Conservation (phyloP, 2,888 invertebrate genomes). For the Nomada lathburiana region DNA sequence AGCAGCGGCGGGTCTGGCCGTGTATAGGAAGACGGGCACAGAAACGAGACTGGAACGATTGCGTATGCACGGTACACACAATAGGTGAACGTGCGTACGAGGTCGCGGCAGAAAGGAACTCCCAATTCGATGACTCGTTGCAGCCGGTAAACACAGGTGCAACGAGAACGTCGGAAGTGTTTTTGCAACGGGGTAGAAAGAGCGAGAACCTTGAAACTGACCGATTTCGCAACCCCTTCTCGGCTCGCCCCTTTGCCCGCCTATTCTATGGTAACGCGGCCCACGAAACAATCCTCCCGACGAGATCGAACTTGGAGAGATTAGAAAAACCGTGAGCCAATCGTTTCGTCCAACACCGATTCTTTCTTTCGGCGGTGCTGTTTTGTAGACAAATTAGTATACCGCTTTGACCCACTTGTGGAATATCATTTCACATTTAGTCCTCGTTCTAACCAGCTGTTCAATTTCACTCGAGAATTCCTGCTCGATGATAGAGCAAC, state of each 20-base stretch:
- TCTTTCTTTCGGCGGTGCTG: neutral
- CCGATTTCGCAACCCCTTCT: conserved; percentile 62
- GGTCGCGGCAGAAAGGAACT: conserved; percentile 70
- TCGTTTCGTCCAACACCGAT: too few relatives aligned
- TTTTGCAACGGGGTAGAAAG: conserved; percentile 55
- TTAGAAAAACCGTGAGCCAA: neutral
- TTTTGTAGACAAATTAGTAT: neutral
- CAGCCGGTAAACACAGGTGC: conserved; percentile 70
- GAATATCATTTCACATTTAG: neutral
- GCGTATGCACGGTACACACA: conserved; percentile 58
- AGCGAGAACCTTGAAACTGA: conserved; percentile 57
- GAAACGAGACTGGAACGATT: conserved; percentile 62
- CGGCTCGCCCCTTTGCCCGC: conserved; percentile 12
- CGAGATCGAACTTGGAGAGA: neutral
- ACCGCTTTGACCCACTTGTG: too few relatives aligned
- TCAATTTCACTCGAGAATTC: conserved; percentile 19
- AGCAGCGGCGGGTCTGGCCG: neutral
- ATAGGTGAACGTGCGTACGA: conserved; percentile 73
- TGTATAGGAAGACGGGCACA: conserved; percentile 21
- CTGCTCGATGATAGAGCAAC: conserved; percentile 3
- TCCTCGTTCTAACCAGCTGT: conserved; percentile 20
- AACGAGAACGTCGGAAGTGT: conserved; percentile 59
- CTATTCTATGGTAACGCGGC: conserved; percentile 1
- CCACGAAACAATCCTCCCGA: conserved; percentile 5
- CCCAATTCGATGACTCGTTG: conserved; percentile 66